A percentile compares a stretch with the other conserved stretches of the same genome.
Conservation (phyloP, 1,140 invertebrate genomes). For the Caenorhabditis brenneri region DNA sequence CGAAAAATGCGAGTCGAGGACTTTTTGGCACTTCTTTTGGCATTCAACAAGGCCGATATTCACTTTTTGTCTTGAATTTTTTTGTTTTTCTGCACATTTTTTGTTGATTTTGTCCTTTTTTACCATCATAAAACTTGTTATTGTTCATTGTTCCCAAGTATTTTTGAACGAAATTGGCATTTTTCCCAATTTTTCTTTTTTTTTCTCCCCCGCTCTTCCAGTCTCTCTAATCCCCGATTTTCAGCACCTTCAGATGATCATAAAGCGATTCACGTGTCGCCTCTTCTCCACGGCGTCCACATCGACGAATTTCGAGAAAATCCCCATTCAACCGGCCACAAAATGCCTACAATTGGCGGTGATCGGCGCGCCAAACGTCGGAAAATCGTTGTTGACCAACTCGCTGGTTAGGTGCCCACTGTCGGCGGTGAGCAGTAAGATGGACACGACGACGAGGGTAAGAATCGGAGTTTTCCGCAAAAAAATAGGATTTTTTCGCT, state of each 20-base stretch:
- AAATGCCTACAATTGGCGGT: conserved; percentile 61
- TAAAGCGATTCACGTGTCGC: neutral
- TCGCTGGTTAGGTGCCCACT: conserved; percentile 61
- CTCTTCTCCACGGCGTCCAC: neutral
- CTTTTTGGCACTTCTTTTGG: conserved; percentile 78
- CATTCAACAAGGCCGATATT: conserved; percentile 67
- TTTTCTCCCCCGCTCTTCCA: neutral
- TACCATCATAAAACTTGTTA: neutral
- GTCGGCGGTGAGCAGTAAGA: conserved; percentile 68
- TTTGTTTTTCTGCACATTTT: conserved; percentile 26
- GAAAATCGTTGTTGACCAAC: conserved; percentile 69
- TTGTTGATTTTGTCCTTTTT: conserved; percentile 47
- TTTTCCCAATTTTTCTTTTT: neutral
- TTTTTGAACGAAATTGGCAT: neutral
- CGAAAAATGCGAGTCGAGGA: conserved; percentile 95
- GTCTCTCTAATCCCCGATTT: neutral
- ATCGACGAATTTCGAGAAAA: neutral
- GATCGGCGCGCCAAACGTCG: conserved; percentile 69
- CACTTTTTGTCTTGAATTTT: conserved; percentile 63
- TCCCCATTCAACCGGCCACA: neutral
- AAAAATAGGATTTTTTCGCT: no score
- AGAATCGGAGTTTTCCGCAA: no score
- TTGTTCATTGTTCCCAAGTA: neutral
- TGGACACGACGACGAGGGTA: conserved; percentile 68
- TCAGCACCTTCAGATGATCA: neutral